A percentile compares a stretch with the other conserved stretches of the same genome.
Conservation (phyloP, 2,888 invertebrate genomes). For the Helleia helle region DNA sequence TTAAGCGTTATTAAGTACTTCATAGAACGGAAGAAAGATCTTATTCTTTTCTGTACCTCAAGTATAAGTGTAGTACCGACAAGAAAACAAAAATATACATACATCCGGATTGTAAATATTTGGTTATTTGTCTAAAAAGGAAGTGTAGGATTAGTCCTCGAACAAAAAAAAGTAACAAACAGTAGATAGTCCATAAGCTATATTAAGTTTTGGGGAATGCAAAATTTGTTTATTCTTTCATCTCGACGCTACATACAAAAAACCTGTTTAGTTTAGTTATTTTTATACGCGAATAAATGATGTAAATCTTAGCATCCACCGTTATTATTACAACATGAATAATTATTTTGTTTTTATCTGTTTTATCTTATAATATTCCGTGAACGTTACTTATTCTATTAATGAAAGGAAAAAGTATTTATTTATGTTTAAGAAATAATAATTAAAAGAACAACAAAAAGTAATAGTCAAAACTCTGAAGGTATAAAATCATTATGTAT, state of each 20-base stretch:
- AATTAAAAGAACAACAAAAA: too few relatives aligned
- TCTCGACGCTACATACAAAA: background rate
- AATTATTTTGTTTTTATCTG: slow-evolving; percentile 1
- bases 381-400: too few relatives aligned
- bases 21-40: background rate
- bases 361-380: too few relatives aligned
- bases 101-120: slow-evolving; percentile 8
- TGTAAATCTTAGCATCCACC: slow-evolving; percentile 6
- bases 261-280: slow-evolving; percentile 3
- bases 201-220: background rate
- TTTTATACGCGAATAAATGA: slow-evolving; percentile 2
- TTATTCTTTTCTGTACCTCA: too few relatives aligned
- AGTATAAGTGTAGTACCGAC: background rate
- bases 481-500: too few relatives aligned
- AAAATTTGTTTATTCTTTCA: background rate
- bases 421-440: too few relatives aligned
- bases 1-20: background rate
- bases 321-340: slow-evolving; percentile 7
- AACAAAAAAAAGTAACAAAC: too few relatives aligned
- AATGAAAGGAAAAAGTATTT: too few relatives aligned
- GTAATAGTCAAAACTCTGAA: too few relatives aligned
- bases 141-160: slow-evolving; percentile 4
- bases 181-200: background rate
- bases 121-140: background rate
- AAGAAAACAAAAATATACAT: background rate